Evolutionary conservation across 2,797 vertebrate genomes (phyloP), one percentile per base, ranked within the genome.

Genomic region (Sternarchorhynchus goeldii): DNA sequence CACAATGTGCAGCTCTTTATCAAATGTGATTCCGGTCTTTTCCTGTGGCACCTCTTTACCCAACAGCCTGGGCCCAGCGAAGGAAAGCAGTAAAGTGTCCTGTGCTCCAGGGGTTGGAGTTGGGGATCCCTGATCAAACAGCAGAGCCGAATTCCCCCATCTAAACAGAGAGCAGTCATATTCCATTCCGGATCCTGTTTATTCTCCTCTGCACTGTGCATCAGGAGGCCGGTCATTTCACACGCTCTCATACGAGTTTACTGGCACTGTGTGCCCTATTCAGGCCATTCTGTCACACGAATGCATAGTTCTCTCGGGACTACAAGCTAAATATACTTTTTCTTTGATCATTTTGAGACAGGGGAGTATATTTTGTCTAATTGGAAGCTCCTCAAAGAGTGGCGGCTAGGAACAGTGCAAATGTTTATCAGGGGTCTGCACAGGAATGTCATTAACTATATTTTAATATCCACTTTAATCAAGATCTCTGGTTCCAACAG

Each of bases 401-500:
- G 1, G 10, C 57, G 10, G 18, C 17, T 31, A 6, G 3, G 12
- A 56, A 70, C 20, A 70, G 8, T 56, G 68, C 4, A 70, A 57
- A 56, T 58, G 31, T 39, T 58, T 36, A 58, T 50, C 12, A 14
- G 45, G 45, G 45, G 45, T 36, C 18, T 36, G 6, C 31, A 72
- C 32, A 72, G 32, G 69, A 72, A 72, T 72, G 69, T 39, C 39
- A 58, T 58, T 29, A 10, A 18, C 25, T 21, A 31, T 25, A 21
- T 72, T 58, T 72, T 72, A 72, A 58, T 72, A 58, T 72, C 69
- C 55, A 21, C 55, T 53, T 64, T 64, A 31, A 34, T 34, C 32
- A n/a, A 34, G 45, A n/a, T 39, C 21, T 62, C 57, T 17, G n/a
- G 34, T 17, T 41, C 18, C 0, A 14, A 29, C 56, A 55, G 31